Evolutionary conservation across 2,888 invertebrate species (phyloP).

Genomic region (Drosophila borealis): DNA sequence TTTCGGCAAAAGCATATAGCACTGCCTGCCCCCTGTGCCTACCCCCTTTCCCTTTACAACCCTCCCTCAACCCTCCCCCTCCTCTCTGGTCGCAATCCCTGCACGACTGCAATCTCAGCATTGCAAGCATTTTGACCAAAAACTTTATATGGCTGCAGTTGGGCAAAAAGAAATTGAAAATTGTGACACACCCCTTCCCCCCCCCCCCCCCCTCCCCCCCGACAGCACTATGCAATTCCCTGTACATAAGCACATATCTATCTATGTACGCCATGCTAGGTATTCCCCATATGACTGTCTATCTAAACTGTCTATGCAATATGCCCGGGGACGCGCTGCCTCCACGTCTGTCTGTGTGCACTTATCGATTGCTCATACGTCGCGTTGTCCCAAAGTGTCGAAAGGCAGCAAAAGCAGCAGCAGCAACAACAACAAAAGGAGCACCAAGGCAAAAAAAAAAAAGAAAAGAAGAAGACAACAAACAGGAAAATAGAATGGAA

Average conservation of each 20-base stretch:
- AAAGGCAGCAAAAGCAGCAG: slow-evolving; percentile 29
- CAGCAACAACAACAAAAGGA: slow-evolving; percentile 6
- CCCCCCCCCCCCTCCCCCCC: no score
- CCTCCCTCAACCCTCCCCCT: not conserved
- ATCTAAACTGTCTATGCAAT: slow-evolving; percentile 64
- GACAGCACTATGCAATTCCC: no score
- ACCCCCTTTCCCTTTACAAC: no score
- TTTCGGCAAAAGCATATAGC: slow-evolving; percentile 43
- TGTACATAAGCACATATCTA: slow-evolving; percentile 4
- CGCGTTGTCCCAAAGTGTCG: slow-evolving; percentile 68
- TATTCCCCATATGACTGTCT: slow-evolving; percentile 70
- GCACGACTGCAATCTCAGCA: slow-evolving; percentile 75
- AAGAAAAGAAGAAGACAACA: slow-evolving; percentile 1
- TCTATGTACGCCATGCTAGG: slow-evolving; percentile 37
- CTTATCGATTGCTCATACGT: slow-evolving; percentile 76
- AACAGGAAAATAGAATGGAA: slow-evolving; percentile 42
- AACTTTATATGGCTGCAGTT: slow-evolving; percentile 71
- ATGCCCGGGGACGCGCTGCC: slow-evolving; percentile 29
- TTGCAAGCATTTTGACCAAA: slow-evolving; percentile 65
- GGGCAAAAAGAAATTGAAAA: slow-evolving; percentile 73
- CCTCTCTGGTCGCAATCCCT: slow-evolving; percentile 29
- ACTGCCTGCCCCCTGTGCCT: not conserved
- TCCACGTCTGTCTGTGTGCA: slow-evolving; percentile 59
- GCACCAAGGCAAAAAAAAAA: not conserved
- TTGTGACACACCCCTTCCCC: slow-evolving; percentile 9